Base-by-base conservation (phyloP, 2,797 vertebrate genomes). In the Pachyuromys duprasi region DNA sequence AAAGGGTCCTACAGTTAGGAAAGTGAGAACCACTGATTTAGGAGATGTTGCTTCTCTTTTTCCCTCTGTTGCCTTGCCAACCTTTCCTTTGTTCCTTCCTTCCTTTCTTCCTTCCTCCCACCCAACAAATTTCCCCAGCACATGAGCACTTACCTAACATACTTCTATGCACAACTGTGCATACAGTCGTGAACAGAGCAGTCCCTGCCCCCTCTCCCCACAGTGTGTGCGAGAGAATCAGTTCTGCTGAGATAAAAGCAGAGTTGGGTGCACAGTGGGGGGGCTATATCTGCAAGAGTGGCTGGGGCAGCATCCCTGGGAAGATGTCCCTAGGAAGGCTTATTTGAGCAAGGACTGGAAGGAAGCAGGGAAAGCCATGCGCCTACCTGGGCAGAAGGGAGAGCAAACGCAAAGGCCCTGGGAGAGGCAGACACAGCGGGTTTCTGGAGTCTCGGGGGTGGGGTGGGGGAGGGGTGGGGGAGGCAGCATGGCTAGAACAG, bases 351-450 rank as follows among this genome's bases (percentile, higher is more conserved):
- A 45, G 94, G 60, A 65, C 49, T 6, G 11, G 53, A 67, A 84
- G 78, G 82, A 79, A 42, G 89, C 26, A 24, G 49, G 42, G 36
- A 81, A 55, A 69, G 55, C 28, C 3, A 8, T n/a, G 55, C 8
- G 13, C 5, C 2, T 49, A 26, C 42, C 22, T 45, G 12, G n/a
- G 72, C 24, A 42, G 82, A 93, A 75, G 63, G 6, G 28, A 83
- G 28, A 49, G 89, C 31, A 11, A 69, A 42, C 12, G 78, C 42
- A 33, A 79, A 95, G 79, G 63, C 6, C 87, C 22, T 26, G 65
- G 57, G 36, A 33, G 2, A 2, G 4, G 60, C 24, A 72, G 76
- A 42, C 28, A 3, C 0, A 3, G 22, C 11, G 12, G 20, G 3
- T 31, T 53, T 78, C 28, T 17, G 74, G 57, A 65, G 36, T 13